Evolutionary conservation across 2,888 invertebrate species (phyloP), one percentile per base, ranked within the genome.

Genomic region (Drosophila paranaensis): DNA sequence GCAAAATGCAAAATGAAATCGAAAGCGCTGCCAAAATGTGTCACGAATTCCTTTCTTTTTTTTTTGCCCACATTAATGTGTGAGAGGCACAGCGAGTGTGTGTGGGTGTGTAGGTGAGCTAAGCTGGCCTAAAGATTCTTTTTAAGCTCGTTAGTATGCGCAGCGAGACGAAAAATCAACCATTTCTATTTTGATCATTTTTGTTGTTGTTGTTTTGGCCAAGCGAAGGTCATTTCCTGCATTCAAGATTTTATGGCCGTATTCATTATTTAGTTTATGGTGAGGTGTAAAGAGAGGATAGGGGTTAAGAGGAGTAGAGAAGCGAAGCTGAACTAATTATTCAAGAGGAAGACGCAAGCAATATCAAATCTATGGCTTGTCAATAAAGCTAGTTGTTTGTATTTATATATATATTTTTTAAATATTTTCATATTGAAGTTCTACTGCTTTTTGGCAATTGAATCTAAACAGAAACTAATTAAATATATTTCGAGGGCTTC

Each of bases 101-200:
- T 42, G 39, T 55, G 35, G 35, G 56, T 14, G 45, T 50, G 55
- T 45, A 60, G 42, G 62, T 60, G 66, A 46, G 70, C 13, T 20
- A 40, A 51, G 48, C 43, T 74, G 69, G 60, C 65, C 66, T 78
- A 67, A 88, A 76, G 65, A 46, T 67, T 77, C 20, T 72, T 64
- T 54, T 63, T 11, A 66, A 85, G 70, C 87, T 88, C 87, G 82
- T 90, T 87, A 83, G 89, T 90, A 90, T 90, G 90, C 86, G 87
- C 84, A 88, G 60, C 90, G 79, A 83, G 68, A 86, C 86, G 81
- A 80, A 89, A 88, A 88, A 90, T 87, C 87, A 88, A 87, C 89
- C 81, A 90, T 87, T 86, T 88, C 89, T 79, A 81, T 88, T 88
- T 87, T 79, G 70, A 72, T 81, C 76, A 71, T 82, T 76, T 74